Evolutionary conservation across 2,113 vertebrate species (phyloP).

Genomic region (Naja naja): DNA sequence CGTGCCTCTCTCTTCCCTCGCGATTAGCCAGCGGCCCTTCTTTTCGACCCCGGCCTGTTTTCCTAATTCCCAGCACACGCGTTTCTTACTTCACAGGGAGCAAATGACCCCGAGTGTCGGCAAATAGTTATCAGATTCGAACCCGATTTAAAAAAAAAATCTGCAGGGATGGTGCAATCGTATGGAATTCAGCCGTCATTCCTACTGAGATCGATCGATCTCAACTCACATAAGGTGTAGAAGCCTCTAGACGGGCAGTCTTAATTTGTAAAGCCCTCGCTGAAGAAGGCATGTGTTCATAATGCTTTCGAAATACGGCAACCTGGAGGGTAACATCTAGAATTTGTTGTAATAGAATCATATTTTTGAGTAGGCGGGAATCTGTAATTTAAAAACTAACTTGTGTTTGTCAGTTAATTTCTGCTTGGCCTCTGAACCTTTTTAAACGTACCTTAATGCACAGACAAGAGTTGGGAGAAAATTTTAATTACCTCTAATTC

Average conservation of each 20-base stretch:
- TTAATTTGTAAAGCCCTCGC: not conserved
- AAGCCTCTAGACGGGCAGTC: not conserved
- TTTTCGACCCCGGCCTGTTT: not conserved
- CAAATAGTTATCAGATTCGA: not conserved
- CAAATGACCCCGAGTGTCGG: not conserved
- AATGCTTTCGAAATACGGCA: not conserved
- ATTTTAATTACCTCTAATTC: not conserved
- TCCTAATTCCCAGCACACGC: not conserved
- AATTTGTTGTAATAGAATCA: not conserved
- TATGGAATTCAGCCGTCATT: not conserved
- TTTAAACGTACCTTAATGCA: not conserved
- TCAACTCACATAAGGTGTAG: not conserved
- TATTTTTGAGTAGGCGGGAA: not conserved
- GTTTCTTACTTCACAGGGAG: not conserved
- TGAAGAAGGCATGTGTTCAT: not conserved
- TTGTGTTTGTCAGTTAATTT: not conserved
- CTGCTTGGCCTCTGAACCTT: not conserved
- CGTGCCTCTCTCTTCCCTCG: not conserved
- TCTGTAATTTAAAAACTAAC: not conserved
- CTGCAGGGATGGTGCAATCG: not conserved
- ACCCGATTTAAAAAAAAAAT: not conserved
- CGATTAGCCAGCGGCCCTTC: conserved; percentile 10
- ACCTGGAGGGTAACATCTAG: not conserved
- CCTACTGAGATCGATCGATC: not conserved
- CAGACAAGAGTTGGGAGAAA: not conserved